These are phyloP conservation scores for Poecilia picta DNA, from an alignment of 2,797 vertebrate species.

Conservation along the genomic window DNA sequence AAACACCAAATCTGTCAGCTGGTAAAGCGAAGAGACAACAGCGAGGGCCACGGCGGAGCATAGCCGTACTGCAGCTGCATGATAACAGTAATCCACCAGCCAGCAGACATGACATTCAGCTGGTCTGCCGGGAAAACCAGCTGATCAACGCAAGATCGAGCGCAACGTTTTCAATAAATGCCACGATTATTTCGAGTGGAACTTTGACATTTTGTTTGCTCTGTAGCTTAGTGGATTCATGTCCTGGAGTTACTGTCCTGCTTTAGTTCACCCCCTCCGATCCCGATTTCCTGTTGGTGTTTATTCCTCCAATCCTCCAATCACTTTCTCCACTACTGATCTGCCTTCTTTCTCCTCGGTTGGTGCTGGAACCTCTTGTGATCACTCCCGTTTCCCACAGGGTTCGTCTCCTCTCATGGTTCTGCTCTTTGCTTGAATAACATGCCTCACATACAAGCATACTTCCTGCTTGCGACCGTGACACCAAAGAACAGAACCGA, in stretches of 20 bases:
- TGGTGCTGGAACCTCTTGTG: background rate
- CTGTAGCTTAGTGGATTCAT: background rate
- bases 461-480: background rate
- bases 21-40: slow-evolving; percentile 38
- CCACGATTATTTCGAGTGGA: background rate
- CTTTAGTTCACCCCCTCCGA: background rate
- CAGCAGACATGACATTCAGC: slow-evolving; percentile 42
- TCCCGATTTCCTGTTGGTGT: background rate
- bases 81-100: slow-evolving; percentile 31
- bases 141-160: slow-evolving; percentile 35
- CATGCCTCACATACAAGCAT: background rate
- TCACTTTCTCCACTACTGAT: background rate
- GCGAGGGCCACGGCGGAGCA: slow-evolving; percentile 15
- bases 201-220: background rate
- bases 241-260: background rate
- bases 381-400: background rate
- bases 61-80: slow-evolving; percentile 9
- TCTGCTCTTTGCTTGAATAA: background rate
- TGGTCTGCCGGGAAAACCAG: slow-evolving; percentile 28
- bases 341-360: background rate
- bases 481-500: background rate
- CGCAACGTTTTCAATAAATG: background rate
- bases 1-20: slow-evolving; percentile 62
- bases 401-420: background rate
- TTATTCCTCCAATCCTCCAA: background rate